Evolutionary conservation across 53 echinoderm and acorn worm species (phyloP), one percentile per base, ranked within the genome.

Genomic region (Paracentrotus lividus): DNA sequence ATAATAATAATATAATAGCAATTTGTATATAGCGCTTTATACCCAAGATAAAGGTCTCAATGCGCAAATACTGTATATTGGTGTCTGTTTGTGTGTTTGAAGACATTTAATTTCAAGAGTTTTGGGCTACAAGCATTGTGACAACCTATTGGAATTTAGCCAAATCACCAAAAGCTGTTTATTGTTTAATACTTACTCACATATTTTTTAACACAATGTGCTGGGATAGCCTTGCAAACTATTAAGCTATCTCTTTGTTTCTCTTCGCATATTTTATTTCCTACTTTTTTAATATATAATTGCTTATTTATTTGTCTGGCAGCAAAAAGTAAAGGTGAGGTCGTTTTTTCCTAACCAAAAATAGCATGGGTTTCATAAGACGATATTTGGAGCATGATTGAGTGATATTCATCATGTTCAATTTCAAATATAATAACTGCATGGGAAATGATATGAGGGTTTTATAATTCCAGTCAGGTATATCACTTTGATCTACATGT

Each of bases 271-370:
- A 45, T 47, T n/a, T n/a, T n/a, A 8, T 23, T 47, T 81, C 26
- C 60, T 66, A 27, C 8, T n/a, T 54, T 34, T 43, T 13, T 72
- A n/a, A n/a, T n/a, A n/a, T 92, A 1, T 66, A 2, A 40, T 20
- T 57, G 21, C 20, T 31, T 77, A 64, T 24, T 23, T 40, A 26
- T 81, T 81, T 26, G 26, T 18, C 38, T 81, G 81, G 47, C 81
- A 81, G 81, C 44, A 81, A 81, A 49, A 81, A 47, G 18, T 81
- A 8, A 44, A 81, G 81, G 81, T 81, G 81, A 81, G 81, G 81
- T 81, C 26, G 18, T 43, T 45, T 26, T 9, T 81, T 47, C 27
- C 47, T 45, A 81, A 47, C n/a, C 47, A 47, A 81, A 81, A 45
- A 81, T 81, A 47, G 81, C 81, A 81, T 81, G 81, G 47, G 21